Base-by-base conservation (phyloP, 2,113 vertebrate genomes). In the Rousettus leschenaultii region DNA sequence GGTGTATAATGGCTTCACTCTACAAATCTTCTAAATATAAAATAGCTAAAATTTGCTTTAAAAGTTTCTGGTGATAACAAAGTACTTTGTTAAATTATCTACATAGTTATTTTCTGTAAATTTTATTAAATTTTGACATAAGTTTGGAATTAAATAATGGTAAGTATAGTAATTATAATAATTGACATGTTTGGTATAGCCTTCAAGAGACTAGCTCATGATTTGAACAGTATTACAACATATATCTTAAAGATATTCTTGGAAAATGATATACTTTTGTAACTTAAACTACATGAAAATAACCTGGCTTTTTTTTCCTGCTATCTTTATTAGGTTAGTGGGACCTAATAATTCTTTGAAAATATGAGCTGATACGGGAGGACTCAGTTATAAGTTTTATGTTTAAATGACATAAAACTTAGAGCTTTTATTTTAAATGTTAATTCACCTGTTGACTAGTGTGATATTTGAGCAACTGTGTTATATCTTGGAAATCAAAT, bases 401-500 rank as follows among this genome's bases (percentile, higher is more conserved):
- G 43, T 97, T 95, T 97, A 86, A 96, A 35, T 88, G 38, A 92
- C 51, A 86, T 71, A 79, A 82, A 95, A 57, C 26, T 33, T 94
- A 51, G 24, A 89, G n/a, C 16, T 91, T 92, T 84, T 79, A 10
- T 59, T 66, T 59, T 35, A 88, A 87, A 61, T 80, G 7, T 71
- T 86, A 94, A 94, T 89, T 75, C 95, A 96, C 63, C 92, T 94
- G 86, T 80, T 92, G 45, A 94, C 55, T 80, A 65, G 19, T 83
- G 21, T 90, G 80, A 63, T 93, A 92, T 95, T 79, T 89, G 55
- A 96, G 73, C 86, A 96, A 93, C 38, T 94, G 30, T 40, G 57
- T 28, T 83, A 6, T 88, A 86, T 89, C 78, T 95, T 91, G 95
- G 96, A 94, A 97, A 96, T 89, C 21, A 86, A 93, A 97, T 91